phyloP scores from a whole-genome alignment of 2,888 invertebrate species.

The Spisula subtruncata region DNA sequence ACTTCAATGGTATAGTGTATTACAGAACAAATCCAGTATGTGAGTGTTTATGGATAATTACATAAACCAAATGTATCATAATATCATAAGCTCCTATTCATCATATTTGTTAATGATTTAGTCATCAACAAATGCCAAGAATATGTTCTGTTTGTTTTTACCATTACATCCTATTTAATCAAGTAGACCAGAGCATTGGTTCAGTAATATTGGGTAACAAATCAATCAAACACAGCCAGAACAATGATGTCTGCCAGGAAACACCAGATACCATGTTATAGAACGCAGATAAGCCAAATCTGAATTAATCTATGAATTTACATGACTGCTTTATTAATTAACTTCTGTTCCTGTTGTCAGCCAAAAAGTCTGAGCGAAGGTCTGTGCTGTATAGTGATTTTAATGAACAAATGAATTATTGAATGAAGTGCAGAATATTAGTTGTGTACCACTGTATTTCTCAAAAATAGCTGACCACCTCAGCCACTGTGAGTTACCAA shows the following conservation, averaged over 20 bases:
- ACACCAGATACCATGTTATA: constrained; percentile 24
- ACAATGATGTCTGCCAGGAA: constrained; percentile 13
- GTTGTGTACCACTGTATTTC: neutral
- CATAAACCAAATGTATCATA: neutral
- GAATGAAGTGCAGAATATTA: neutral
- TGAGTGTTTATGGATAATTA: neutral
- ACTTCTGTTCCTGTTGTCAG: constrained; percentile 6
- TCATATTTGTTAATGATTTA: constrained; percentile 8
- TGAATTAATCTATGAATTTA: neutral
- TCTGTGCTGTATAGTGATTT: neutral
- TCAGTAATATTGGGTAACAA: constrained; percentile 38
- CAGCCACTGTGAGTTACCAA: neutral
- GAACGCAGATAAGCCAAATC: constrained; percentile 12
- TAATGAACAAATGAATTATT: no score
- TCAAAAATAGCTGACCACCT: no score
- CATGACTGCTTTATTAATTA: neutral
- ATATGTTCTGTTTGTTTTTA: constrained; percentile 34
- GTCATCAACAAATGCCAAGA: constrained; percentile 29
- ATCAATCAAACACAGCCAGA: constrained; percentile 43
- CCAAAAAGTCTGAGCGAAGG: neutral
- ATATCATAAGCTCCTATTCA: neutral
- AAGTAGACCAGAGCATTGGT: constrained; percentile 39
- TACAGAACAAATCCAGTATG: neutral
- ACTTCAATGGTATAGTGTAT: neutral
- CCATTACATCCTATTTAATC: constrained; percentile 41